Conservation (phyloP, 2,888 invertebrate genomes). For the Scaeva pyrastri region DNA sequence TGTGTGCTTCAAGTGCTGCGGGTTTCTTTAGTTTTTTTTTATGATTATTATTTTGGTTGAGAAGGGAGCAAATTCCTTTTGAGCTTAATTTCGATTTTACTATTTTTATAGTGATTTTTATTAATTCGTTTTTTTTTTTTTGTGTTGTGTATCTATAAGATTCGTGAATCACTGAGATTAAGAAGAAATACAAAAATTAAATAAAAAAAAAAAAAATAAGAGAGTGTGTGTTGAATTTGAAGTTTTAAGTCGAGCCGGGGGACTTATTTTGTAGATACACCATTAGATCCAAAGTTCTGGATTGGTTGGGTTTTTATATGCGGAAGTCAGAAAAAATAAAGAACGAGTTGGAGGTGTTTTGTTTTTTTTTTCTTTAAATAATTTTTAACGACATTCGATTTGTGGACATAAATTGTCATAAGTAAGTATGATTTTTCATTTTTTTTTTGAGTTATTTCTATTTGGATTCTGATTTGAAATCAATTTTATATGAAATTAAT, state of each 20-base stretch:
- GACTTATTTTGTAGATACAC: constrained; percentile 8
- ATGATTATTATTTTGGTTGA: background rate
- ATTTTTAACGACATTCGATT: constrained; percentile 6
- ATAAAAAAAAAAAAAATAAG: background rate
- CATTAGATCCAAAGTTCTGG: too few relatives aligned
- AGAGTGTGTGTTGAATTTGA: background rate
- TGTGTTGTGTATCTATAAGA: background rate
- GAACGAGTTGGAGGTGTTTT: constrained; percentile 22
- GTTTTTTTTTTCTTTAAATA: too few relatives aligned
- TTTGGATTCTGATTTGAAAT: background rate
- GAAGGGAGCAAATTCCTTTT: constrained; percentile 65
- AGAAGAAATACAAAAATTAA: background rate
- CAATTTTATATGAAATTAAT: too few relatives aligned
- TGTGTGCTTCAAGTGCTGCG: constrained; percentile 69
- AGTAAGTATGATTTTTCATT: background rate
- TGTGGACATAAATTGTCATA: background rate
- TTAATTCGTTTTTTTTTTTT: background rate
- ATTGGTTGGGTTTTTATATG: too few relatives aligned
- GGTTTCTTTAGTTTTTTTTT: constrained; percentile 23
- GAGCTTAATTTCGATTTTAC: constrained; percentile 70
- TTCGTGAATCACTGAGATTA: background rate
- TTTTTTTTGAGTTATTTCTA: background rate
- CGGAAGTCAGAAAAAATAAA: background rate
- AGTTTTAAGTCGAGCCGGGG: constrained; percentile 17
- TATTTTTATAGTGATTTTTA: constrained; percentile 60